Evolutionary conservation across 2,113 vertebrate species (phyloP).

Genomic region (Pluvialis apricaria): DNA sequence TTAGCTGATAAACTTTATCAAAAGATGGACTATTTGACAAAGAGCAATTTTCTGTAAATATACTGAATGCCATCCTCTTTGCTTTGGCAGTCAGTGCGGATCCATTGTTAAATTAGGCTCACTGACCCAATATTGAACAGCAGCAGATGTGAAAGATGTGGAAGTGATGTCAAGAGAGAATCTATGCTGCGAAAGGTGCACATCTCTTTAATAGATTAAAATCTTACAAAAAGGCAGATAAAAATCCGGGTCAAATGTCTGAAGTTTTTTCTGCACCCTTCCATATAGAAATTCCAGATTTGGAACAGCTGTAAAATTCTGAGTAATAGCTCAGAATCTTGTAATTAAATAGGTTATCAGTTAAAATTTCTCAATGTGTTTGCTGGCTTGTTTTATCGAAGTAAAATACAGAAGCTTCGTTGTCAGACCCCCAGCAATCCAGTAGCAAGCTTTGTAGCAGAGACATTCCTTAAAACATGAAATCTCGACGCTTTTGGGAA

Average conservation of each 20-base stretch:
- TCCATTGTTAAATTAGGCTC: conserved; percentile 52
- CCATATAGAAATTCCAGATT: neutral
- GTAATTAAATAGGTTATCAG: neutral
- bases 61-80: conserved; percentile 38
- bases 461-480: neutral
- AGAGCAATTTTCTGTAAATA: conserved; percentile 68
- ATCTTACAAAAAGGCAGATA: neutral
- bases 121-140: conserved; percentile 31
- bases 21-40: conserved; percentile 55
- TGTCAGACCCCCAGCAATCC: neutral
- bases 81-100: conserved; percentile 36
- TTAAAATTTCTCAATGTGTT: neutral
- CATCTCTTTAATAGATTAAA: neutral
- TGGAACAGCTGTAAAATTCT: neutral
- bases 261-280: neutral
- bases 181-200: neutral
- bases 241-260: neutral
- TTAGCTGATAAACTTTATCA: conserved; percentile 57
- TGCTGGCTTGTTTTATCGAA: neutral
- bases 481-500: accelerated
- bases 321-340: neutral
- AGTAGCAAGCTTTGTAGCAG: neutral
- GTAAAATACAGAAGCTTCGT: neutral
- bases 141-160: conserved; percentile 28
- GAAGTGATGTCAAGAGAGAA: neutral